Percentiles rank a stretch among this genome's conserved stretches.
These are phyloP conservation scores for Agonopterix subpropinquella DNA, from an alignment of 2,888 invertebrate species.

Conservation along the genomic window DNA sequence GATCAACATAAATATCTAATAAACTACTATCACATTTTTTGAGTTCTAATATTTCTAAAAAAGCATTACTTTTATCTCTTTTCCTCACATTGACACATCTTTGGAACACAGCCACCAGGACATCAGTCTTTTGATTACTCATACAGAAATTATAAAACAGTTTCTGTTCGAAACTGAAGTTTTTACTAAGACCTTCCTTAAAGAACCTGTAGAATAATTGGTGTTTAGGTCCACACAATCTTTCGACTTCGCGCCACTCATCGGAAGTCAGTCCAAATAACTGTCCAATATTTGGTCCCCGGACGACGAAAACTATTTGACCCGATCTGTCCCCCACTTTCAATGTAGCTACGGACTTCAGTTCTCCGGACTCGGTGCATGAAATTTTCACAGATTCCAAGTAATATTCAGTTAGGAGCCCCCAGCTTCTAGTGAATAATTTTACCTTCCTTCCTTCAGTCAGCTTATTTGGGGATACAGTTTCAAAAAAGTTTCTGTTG, in stretches of 20 bases:
- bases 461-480: conserved; percentile 41
- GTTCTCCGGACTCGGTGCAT: conserved; percentile 9
- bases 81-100: conserved; percentile 50
- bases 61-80: conserved; percentile 45
- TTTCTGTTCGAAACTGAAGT: conserved; percentile 50
- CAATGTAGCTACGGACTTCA: conserved; percentile 34
- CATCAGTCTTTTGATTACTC: conserved; percentile 42
- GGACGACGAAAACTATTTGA: conserved; percentile 50
- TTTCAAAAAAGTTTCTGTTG: conserved; percentile 26
- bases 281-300: conserved; percentile 42
- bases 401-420: conserved; percentile 51
- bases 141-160: conserved; percentile 65
- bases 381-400: conserved; percentile 64
- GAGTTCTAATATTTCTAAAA: conserved; percentile 51
- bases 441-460: conserved; percentile 45
- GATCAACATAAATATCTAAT: conserved; percentile 42
- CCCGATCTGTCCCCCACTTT: conserved; percentile 55
- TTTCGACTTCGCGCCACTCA: conserved; percentile 58
- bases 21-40: conserved; percentile 38
- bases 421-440: conserved; percentile 46
- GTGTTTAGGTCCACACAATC: conserved; percentile 37
- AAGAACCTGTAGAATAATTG: conserved; percentile 66
- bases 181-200: conserved; percentile 50
- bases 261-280: conserved; percentile 47
- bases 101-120: conserved; percentile 44